These are phyloP conservation scores for Tinea semifulvella DNA, from an alignment of 2,888 invertebrate genomes.

Conservation along the genomic window DNA sequence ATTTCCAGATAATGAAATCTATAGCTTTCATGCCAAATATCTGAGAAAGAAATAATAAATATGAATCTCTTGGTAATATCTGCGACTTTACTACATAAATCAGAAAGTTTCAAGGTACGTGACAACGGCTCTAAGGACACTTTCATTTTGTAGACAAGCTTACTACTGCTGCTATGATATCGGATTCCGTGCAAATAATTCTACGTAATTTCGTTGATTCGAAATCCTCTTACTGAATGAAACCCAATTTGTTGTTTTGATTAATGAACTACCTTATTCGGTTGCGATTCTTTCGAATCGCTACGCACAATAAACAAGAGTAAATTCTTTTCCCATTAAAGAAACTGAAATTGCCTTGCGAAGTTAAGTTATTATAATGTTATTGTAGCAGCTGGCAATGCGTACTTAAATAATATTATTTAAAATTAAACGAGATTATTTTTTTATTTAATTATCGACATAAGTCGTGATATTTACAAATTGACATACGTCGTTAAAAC, in stretches of 20 bases:
- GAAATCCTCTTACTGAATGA: slow-evolving; percentile 9
- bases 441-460: slow-evolving; percentile 30
- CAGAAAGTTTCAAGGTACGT: slow-evolving; percentile 13
- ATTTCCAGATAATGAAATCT: background rate
- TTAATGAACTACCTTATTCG: slow-evolving; percentile 18
- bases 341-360: slow-evolving; percentile 30
- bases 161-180: background rate
- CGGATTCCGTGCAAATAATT: background rate
- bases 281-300: slow-evolving; percentile 20
- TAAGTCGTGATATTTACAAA: slow-evolving; percentile 28
- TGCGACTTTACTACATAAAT: slow-evolving; percentile 7
- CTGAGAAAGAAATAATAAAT: slow-evolving; percentile 4
- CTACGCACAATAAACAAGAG: slow-evolving; percentile 33
- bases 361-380: slow-evolving; percentile 55
- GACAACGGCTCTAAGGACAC: slow-evolving; percentile 12
- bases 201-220: background rate
- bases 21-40: slow-evolving; percentile 1
- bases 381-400: slow-evolving; percentile 31
- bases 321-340: slow-evolving; percentile 42
- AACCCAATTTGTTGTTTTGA: slow-evolving; percentile 14
- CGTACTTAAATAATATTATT: slow-evolving; percentile 27
- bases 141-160: slow-evolving; percentile 8
- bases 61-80: slow-evolving; percentile 2
- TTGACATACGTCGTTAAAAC: slow-evolving; percentile 23
- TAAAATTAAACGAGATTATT: slow-evolving; percentile 26